Conservation (phyloP, 2,113 vertebrate species). For the Sciurus niger region DNA sequence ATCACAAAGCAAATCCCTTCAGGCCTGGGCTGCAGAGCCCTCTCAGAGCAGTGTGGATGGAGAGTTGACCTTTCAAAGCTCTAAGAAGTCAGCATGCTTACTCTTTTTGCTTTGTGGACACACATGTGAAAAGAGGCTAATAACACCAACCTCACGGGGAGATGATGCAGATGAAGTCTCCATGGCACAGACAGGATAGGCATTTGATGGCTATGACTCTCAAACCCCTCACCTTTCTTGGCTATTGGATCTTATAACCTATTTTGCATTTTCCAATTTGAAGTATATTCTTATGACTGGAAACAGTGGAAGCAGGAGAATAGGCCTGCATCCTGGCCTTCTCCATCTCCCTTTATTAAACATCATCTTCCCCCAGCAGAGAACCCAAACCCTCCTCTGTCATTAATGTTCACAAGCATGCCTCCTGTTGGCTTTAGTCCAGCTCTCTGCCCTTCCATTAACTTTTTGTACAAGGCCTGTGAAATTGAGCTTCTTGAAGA, state of each 20-base stretch:
- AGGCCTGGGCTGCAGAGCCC: background rate
- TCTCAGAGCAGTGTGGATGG: background rate
- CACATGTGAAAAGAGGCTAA: background rate
- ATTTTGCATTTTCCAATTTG: conserved; percentile 51
- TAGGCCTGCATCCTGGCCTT: background rate
- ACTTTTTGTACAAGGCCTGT: conserved; percentile 43
- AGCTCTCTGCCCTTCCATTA: background rate
- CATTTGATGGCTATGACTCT: background rate
- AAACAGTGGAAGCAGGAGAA: background rate
- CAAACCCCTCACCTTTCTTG: background rate
- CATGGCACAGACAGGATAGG: background rate
- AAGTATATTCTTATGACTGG: background rate
- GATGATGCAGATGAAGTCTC: background rate
- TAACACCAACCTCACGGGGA: background rate
- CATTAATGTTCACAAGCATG: background rate
- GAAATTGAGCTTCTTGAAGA: conserved; percentile 50
- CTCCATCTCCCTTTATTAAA: background rate
- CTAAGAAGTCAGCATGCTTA: background rate
- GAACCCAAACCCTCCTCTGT: background rate
- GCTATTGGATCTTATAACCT: conserved; percentile 21
- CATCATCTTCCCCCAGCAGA: background rate
- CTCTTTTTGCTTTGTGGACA: background rate
- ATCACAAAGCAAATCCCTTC: conserved; percentile 5
- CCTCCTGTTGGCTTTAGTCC: conserved; percentile 30
- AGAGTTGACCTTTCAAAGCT: background rate